phyloP scores from a whole-genome alignment of 2,113 vertebrate genomes.

The Patagioenas fasciata region DNA sequence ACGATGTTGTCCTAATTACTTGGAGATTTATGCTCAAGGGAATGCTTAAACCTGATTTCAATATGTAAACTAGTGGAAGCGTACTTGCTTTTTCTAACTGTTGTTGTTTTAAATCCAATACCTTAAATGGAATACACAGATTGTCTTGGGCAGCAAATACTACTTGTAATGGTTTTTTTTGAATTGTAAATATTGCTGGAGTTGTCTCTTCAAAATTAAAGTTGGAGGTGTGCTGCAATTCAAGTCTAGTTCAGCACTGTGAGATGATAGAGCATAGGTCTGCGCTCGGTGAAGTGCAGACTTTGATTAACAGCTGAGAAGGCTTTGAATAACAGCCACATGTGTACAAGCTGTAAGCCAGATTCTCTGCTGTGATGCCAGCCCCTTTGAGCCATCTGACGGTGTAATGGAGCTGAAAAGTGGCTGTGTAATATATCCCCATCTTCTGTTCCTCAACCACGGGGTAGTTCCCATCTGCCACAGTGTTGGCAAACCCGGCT shows the following conservation, averaged over 20 bases:
- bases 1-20: not conserved
- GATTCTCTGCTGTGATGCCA: conserved; percentile 29
- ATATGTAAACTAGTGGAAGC: not conserved
- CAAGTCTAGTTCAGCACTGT: not conserved
- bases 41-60: not conserved
- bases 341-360: not conserved
- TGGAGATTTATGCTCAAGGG: not conserved
- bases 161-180: not conserved
- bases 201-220: not conserved
- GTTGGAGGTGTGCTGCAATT: not conserved
- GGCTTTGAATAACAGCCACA: conserved; percentile 31
- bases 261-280: not conserved
- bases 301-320: not conserved
- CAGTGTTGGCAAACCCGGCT: not conserved
- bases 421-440: not conserved
- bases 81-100: not conserved
- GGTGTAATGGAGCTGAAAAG: conserved; percentile 57
- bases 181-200: too few species aligned
- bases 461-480: not conserved
- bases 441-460: not conserved
- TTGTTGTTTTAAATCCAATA: not conserved
- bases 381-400: conserved; percentile 37
- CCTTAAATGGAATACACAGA: not conserved
- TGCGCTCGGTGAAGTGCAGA: not conserved
- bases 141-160: not conserved